These are phyloP conservation scores for Corythornis madagascariensis DNA, from an alignment of 2,113 vertebrate genomes.

Conservation along the genomic window DNA sequence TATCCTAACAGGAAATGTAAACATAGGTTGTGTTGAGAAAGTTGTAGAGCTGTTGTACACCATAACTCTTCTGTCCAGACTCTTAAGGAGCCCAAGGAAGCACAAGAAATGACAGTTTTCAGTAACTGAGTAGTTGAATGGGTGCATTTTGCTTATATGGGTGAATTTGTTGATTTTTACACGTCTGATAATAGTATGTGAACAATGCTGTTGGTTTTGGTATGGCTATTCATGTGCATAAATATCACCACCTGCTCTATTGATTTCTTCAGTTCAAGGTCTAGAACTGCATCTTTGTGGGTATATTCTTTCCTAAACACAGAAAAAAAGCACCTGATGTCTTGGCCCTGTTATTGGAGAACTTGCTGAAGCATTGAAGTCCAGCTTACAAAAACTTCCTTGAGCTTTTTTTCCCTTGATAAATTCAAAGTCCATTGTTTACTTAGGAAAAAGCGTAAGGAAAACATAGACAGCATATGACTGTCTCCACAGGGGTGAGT, in stretches of 20 bases:
- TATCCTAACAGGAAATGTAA: not conserved
- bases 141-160: not conserved
- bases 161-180: not conserved
- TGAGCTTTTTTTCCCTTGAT: not conserved
- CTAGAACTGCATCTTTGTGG: not conserved
- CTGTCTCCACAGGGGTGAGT: not conserved
- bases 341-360: not conserved
- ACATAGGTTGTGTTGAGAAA: not conserved
- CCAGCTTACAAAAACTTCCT: not conserved
- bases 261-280: not conserved
- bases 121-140: not conserved
- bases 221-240: not conserved
- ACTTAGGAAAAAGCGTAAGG: not conserved
- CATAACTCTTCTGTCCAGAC: not conserved
- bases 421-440: not conserved
- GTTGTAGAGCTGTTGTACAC: not conserved
- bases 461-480: not conserved
- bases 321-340: not conserved
- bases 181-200: not conserved
- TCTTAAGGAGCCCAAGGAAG: not conserved
- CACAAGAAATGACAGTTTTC: not conserved
- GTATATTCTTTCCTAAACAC: not conserved
- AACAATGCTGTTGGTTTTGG: not conserved
- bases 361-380: not conserved
- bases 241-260: not conserved